Conservation (phyloP, 30 jellyfish, hydroid and myxozoan genomes). For the Aurelia coerulea region DNA sequence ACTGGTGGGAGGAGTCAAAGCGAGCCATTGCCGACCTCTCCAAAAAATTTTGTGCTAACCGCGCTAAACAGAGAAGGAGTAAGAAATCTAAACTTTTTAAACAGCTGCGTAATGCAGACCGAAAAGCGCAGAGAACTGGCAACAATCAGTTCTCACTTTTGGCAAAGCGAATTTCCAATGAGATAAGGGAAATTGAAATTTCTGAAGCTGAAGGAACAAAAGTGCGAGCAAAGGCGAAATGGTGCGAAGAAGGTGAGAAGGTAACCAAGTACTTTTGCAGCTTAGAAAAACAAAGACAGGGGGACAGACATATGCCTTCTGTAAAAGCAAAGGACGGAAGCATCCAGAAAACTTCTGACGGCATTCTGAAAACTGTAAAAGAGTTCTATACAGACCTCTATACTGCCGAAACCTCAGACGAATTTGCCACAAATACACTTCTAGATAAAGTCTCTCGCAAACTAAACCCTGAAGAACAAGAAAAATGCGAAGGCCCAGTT, state of each 20-base stretch:
- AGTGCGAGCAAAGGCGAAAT: slow-evolving; percentile 3
- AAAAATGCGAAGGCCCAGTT: slow-evolving; percentile 18
- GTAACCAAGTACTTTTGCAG: slow-evolving; percentile 17
- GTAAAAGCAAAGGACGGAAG: neutral
- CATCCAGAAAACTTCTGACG: neutral
- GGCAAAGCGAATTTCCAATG: neutral
- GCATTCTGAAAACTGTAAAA: slow-evolving; percentile 13
- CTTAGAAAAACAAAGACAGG: slow-evolving; percentile 13
- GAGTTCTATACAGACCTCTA: slow-evolving; percentile 11
- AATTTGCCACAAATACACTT: neutral
- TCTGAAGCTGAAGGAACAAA: slow-evolving; percentile 18
- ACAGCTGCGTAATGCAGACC: slow-evolving; percentile 21
- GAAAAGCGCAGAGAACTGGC: slow-evolving; percentile 17
- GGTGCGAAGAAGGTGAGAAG: slow-evolving; percentile 44
- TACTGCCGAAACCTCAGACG: slow-evolving; percentile 25
- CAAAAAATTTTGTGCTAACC: neutral
- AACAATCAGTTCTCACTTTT: neutral
- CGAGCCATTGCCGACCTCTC: neutral
- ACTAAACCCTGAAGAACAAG: neutral
- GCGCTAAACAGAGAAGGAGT: neutral
- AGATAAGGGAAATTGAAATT: neutral
- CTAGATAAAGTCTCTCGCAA: neutral
- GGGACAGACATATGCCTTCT: neutral
- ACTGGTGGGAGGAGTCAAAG: slow-evolving; percentile 15
- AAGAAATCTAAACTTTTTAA: slow-evolving; percentile 6